A percentile compares a stretch with the other conserved stretches of the same genome.
Conservation (phyloP, 2,113 vertebrate species). For the Tachycineta bicolor region DNA sequence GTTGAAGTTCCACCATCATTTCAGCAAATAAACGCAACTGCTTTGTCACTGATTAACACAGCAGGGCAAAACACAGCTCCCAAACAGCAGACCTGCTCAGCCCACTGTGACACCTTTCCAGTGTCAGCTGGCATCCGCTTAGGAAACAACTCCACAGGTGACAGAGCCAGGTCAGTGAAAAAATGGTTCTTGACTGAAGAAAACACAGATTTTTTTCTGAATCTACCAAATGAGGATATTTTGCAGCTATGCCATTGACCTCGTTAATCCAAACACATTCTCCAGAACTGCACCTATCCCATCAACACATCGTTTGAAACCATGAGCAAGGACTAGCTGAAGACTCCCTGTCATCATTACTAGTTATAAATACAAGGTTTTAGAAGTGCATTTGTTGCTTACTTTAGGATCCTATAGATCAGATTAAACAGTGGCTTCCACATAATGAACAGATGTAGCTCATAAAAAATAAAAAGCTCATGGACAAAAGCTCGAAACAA, state of each 20-base stretch:
- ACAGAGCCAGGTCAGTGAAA: not conserved
- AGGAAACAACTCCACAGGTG: not conserved
- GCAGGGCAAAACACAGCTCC: not conserved
- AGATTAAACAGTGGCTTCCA: not conserved
- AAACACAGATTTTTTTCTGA: not conserved
- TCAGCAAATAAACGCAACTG: not conserved
- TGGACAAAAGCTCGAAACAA: not conserved
- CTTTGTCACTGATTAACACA: not conserved
- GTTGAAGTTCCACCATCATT: not conserved
- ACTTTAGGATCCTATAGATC: not conserved
- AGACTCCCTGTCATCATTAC: not conserved
- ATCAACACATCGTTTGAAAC: not conserved
- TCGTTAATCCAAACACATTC: not conserved
- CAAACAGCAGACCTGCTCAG: not conserved
- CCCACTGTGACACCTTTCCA: not conserved
- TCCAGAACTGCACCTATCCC: not conserved
- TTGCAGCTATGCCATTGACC: not conserved
- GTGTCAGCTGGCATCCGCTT: not conserved
- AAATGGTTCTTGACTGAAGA: not conserved
- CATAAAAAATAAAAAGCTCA: not conserved
- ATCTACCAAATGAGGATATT: not conserved
- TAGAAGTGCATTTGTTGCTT: not conserved
- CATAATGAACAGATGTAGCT: not conserved
- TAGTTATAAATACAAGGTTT: not conserved
- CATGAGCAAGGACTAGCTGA: not conserved